Base-by-base conservation (phyloP, 2,113 vertebrate species). In the Gnathonemus longibarbis region DNA sequence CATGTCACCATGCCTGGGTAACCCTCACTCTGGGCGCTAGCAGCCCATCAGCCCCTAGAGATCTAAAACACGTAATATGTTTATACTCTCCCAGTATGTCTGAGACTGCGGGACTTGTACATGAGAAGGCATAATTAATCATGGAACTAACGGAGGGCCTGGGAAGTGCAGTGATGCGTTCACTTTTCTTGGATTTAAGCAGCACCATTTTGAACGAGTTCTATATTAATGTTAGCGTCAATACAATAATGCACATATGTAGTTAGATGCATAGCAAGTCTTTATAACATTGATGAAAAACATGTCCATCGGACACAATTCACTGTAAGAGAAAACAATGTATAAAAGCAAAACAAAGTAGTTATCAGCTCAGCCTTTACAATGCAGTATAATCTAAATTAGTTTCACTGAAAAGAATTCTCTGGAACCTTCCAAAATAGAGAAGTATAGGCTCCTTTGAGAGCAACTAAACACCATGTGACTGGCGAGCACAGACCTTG, bases 401-500 rank as follows among this genome's bases (percentile, higher is more conserved):
- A 31, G 27, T 70, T 27, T 42, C 31, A 39, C 35, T 83, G 19
- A 17, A 83, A 45, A 48, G n/a, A 86, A 86, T 87, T 53, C 19
- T 53, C 9, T 35, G 49, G n/a, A 87, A 19, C 1, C 24, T 53
- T 56, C 10, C 48, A 19, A 15, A 50, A 50, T 24, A 52, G 48
- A 50, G 5, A n/a, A 17, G n/a, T 48, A 4, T 8, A 48, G 9
- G 15, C 35, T 39, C 9, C 4, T 35, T 31, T 53, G 6, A 17
- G 15, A 87, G 24, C 31, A 31, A 17, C 9, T 17, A 24, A 31
- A 87, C 48, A 31, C 5, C 27, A 39, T 87, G 17, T 48, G 27
- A 74, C 86, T 85, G 10, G 83, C 21, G 17, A 15, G 56, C n/a
- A 24, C 90, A 35, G 5, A 99, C 98, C 97, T 97, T 96, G 85